Evolutionary conservation across 2,888 invertebrate species (phyloP), one percentile per base, ranked within the genome.

Genomic region (Mesoligia furuncula): DNA sequence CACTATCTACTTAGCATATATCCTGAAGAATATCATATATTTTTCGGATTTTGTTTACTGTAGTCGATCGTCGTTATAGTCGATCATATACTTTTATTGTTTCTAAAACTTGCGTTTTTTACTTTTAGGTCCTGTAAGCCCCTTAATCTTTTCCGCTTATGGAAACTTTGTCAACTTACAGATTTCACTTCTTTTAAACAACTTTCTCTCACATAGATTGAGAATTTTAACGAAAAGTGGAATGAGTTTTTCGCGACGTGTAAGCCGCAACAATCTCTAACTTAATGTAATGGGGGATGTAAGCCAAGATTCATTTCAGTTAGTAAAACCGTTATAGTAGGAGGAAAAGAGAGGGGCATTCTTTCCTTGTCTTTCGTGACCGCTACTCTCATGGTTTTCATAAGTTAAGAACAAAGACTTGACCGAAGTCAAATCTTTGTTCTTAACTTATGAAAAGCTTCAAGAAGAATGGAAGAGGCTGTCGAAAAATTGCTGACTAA

Each of bases 251-350:
- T 61, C 42, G 67, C 59, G 13, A 36, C 31, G 79, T 59, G 36
- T 69, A 78, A 74, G 71, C 61, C 61, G 51, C 75, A 39, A 66
- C 80, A 80, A 69, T 83, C 59, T 80, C 57, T 66, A 57, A 70
- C 61, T 71, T 82, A 82, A 87, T 87, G 70, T 59, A 17, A 79
- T 27, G 75, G 65, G 64, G 62, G 20, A 61, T 54, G 65, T 79
- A 75, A 87, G 64, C 62, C 73, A 61, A 62, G 77, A 80, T 79
- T 79, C 48, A 65, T 88, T 88, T 83, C 80, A 66, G 68, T 84
- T 79, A 77, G 77, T 79, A 75, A 79, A 84, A 80, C 67, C 65
- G n/a, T 72, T 75, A 57, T 11, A 72, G 36, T 39, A 80, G 42
- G 48, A 57, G 39, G 64, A 67, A 79, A 71, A 39, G 39, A 66